A percentile compares a stretch with the other conserved stretches of the same genome.
Conservation (phyloP, 92 coral and sea anemone species). For the Montipora capitata region DNA sequence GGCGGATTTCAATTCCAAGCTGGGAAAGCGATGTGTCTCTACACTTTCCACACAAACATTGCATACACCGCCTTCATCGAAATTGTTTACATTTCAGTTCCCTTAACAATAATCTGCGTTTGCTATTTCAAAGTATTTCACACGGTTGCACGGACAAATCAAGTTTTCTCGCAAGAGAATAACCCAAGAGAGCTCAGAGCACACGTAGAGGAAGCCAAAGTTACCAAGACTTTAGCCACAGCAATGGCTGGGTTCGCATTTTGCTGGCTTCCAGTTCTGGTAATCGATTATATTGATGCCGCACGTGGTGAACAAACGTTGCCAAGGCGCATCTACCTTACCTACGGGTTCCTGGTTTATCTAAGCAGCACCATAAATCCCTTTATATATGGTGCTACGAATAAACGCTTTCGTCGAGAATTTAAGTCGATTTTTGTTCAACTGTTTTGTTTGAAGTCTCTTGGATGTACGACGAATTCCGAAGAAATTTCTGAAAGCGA, state of each 20-base stretch:
- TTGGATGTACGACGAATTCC: neutral
- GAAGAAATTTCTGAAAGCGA: neutral
- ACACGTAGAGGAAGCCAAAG: slow-evolving; percentile 87
- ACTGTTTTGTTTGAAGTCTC: slow-evolving; percentile 3
- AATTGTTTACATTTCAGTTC: slow-evolving; percentile 54
- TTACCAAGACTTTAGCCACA: slow-evolving; percentile 83
- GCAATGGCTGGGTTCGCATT: slow-evolving; percentile 80
- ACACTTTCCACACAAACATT: slow-evolving; percentile 80
- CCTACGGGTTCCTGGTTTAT: slow-evolving; percentile 76
- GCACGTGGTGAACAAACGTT: slow-evolving; percentile 62
- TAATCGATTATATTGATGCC: slow-evolving; percentile 84
- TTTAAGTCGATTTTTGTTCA: slow-evolving; percentile 46
- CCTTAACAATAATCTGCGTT: slow-evolving; percentile 55
- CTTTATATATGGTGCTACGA: slow-evolving; percentile 83
- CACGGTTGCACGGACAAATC: slow-evolving; percentile 69
- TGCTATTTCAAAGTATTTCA: slow-evolving; percentile 75
- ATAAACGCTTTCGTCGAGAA: slow-evolving; percentile 75
- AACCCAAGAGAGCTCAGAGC: slow-evolving; percentile 69
- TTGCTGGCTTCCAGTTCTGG: slow-evolving; percentile 89
- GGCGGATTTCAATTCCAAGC: slow-evolving; percentile 83
- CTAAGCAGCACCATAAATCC: slow-evolving; percentile 84
- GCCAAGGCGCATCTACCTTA: slow-evolving; percentile 70
- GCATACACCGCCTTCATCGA: slow-evolving; percentile 74
- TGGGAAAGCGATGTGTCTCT: slow-evolving; percentile 86
- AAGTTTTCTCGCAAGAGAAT: slow-evolving; percentile 57